These are phyloP conservation scores for Drosophila siamana DNA, from an alignment of 2,888 invertebrate genomes.

Conservation along the genomic window DNA sequence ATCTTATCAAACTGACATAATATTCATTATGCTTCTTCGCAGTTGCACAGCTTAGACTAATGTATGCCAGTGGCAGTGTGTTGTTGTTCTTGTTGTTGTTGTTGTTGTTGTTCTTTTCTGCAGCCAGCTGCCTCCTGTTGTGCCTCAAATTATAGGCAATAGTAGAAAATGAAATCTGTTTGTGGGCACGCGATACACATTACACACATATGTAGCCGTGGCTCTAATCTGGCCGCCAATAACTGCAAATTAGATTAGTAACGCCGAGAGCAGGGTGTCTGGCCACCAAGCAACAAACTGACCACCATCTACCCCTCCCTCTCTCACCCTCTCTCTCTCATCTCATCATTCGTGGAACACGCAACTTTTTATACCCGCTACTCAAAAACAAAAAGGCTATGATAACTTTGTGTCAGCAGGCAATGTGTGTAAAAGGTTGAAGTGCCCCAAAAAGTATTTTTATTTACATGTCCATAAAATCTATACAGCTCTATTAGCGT, in stretches of 20 bases:
- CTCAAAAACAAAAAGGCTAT: no score
- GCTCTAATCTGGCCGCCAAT: slow-evolving; percentile 73
- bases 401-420: no score
- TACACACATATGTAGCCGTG: slow-evolving; percentile 65
- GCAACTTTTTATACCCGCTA: slow-evolving; percentile 25
- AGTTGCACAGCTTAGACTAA: slow-evolving; percentile 74
- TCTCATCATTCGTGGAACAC: slow-evolving; percentile 28
- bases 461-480: no score
- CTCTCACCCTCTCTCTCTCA: no score
- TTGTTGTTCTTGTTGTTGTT: neutral
- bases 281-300: slow-evolving; percentile 14
- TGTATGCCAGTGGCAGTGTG: slow-evolving; percentile 36
- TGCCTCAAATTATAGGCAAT: slow-evolving; percentile 55
- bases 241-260: slow-evolving; percentile 80
- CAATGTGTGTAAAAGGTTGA: no score
- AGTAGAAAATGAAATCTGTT: slow-evolving; percentile 49
- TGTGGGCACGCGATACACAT: slow-evolving; percentile 61
- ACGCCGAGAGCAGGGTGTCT: slow-evolving; percentile 51
- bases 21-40: slow-evolving; percentile 79
- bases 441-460: no score
- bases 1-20: slow-evolving; percentile 79
- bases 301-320: slow-evolving; percentile 27
- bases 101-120: slow-evolving; percentile 3
- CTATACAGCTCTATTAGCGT: no score
- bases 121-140: slow-evolving; percentile 26